Conservation (phyloP, 2,888 invertebrate genomes). For the Phalangium opilio region DNA sequence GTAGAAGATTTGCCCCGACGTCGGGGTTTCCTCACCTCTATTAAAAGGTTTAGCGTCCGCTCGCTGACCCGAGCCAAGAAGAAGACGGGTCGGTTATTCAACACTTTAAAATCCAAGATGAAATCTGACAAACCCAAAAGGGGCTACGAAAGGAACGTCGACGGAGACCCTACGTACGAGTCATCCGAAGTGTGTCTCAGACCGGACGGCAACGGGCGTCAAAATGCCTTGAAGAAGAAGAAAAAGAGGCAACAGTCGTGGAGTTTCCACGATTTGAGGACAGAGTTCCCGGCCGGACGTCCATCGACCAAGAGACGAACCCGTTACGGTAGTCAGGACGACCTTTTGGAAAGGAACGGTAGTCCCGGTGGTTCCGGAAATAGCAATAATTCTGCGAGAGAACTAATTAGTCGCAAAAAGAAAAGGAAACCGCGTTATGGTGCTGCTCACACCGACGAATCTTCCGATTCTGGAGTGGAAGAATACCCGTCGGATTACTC, state of each 20-base stretch:
- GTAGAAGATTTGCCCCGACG: constrained; percentile 9
- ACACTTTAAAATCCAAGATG: neutral
- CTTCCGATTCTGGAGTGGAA: constrained; percentile 17
- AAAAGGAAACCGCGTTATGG: constrained; percentile 4
- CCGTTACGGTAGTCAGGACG: no score
- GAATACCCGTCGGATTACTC: constrained; percentile 13
- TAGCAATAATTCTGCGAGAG: neutral
- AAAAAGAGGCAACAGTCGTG: constrained; percentile 14
- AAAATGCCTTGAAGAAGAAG: neutral
- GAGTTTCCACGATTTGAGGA: constrained; percentile 16
- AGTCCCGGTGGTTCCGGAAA: neutral
- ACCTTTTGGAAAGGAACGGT: neutral
- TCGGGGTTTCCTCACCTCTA: constrained; percentile 11
- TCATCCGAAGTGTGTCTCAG: constrained; percentile 16
- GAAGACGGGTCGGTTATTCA: constrained; percentile 7
- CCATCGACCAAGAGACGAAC: neutral
- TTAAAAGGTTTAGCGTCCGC: constrained; percentile 13
- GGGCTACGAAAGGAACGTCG: constrained; percentile 4
- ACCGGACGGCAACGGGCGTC: constrained; percentile 9
- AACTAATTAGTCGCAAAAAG: neutral
- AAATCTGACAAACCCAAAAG: neutral
- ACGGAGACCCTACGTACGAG: constrained; percentile 16
- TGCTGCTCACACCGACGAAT: constrained; percentile 2
- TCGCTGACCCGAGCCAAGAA: constrained; percentile 15
- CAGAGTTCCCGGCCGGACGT: neutral